Evolutionary conservation across 2,888 invertebrate genomes (phyloP), one percentile per base, ranked within the genome.

Genomic region (Campoletis raptor): DNA sequence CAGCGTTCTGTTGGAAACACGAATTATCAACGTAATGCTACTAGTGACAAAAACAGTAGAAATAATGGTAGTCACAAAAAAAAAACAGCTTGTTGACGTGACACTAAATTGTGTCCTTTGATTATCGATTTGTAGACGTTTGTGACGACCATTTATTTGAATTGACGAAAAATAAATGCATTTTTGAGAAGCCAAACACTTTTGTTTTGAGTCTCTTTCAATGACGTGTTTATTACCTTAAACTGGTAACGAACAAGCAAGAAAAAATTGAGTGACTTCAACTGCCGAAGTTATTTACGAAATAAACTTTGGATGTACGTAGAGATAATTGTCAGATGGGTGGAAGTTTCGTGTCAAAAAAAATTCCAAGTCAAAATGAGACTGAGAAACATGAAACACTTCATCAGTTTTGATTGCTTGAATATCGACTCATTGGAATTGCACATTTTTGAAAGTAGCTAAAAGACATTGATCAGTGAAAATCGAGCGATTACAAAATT

Each of bases 21-120:
- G 37, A 74, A 74, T 81, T n/a, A 74, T 21, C 74, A 67, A 57
- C 61, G 36, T 21, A 18, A 69, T 48, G 40, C 54, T n/a, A 48
- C 18, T 48, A 4, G 0, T 48, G 6, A 15, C n/a, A n/a, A 48
- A 48, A 48, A n/a, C 30, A 48, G 12, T 18, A 40, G 2, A 2
- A 24, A 61, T 48, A 66, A 52, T 48, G 24, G 57, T 42, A 12
- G 40, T 42, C 54, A 15, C 37, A 42, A 42, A 69, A 42, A 69
- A 42, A 42, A 10, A 9, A 30, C 42, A 78, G 24, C 21, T 54
- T 67, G 8, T 67, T 52, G 67, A n/a, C 48, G 66, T 48, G 7
- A 42, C n/a, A 30, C 30, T 61, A 15, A 24, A 30, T 72, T 64
- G 36, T 37, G 36, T 72, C 10, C 48, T 18, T 36, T 30, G 30